Conservation (phyloP, 1,140 invertebrate species). For the Littorina saxatilis region DNA sequence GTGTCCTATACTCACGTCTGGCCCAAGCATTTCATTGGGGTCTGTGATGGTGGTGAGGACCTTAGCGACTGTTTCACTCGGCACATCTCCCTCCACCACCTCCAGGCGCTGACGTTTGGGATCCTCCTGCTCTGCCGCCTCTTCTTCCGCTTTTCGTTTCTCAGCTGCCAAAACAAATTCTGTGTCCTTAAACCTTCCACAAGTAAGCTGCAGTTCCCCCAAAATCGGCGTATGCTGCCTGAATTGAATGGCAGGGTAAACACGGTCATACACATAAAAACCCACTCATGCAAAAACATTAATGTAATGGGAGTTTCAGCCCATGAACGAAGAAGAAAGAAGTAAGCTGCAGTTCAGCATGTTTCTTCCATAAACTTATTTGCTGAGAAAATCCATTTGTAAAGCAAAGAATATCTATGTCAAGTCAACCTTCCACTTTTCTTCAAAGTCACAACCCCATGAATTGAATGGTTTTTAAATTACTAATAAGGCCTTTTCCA, state of each 20-base stretch:
- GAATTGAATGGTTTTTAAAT: neutral
- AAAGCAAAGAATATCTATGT: neutral
- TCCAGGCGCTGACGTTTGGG: conserved; percentile 44
- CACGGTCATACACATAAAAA: no score
- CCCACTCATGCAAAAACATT: neutral
- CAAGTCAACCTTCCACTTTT: no score
- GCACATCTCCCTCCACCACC: conserved; percentile 76
- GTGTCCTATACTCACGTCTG: conserved; percentile 85
- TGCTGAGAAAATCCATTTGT: no score
- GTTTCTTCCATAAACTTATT: no score
- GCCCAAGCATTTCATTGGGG: conserved; percentile 86
- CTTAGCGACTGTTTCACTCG: conserved; percentile 84
- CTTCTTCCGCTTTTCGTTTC: conserved; percentile 49
- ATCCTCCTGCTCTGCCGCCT: neutral
- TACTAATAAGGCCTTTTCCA: neutral
- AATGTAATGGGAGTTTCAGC: conserved; percentile 1
- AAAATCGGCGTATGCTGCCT: no score
- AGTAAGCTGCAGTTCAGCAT: no score
- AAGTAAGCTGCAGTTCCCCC: no score
- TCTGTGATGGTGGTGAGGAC: conserved; percentile 87
- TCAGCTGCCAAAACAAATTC: no score
- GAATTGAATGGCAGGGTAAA: no score
- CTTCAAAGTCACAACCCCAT: neutral
- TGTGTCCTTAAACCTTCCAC: no score
- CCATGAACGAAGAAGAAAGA: no score